phyloP scores from a whole-genome alignment of 2,888 invertebrate genomes.

The Tenthredo mesomela region DNA sequence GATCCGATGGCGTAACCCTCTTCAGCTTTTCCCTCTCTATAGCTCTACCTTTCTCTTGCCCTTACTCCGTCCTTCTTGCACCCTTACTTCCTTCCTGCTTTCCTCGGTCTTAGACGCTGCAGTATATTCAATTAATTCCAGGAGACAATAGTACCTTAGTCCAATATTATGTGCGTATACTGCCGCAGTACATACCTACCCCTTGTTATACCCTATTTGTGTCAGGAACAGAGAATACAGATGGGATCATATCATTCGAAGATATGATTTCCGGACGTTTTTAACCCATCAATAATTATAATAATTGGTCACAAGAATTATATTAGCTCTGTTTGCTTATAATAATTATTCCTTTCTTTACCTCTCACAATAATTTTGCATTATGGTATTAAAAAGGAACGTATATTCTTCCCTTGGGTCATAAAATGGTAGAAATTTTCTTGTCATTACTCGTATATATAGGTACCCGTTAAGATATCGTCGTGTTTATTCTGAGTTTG shows the following conservation, averaged over 20 bases:
- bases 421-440: not conserved
- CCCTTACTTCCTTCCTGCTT: slow-evolving; percentile 30
- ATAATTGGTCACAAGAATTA: not conserved
- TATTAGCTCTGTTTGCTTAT: not conserved
- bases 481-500: slow-evolving; percentile 44
- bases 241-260: slow-evolving; percentile 11
- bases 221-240: slow-evolving; percentile 19
- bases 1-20: slow-evolving; percentile 60
- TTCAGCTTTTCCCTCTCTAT: slow-evolving; percentile 53
- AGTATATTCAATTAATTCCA: slow-evolving; percentile 72
- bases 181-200: slow-evolving; percentile 6
- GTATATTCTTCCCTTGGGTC: not conserved
- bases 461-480: not conserved
- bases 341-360: slow-evolving; percentile 42
- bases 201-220: slow-evolving; percentile 46
- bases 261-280: not conserved
- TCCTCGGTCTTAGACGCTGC: slow-evolving; percentile 53
- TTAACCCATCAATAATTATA: slow-evolving; percentile 12
- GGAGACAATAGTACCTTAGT: slow-evolving; percentile 67
- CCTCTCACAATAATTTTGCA: not conserved
- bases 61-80: slow-evolving; percentile 49
- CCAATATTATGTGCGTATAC: slow-evolving; percentile 47
- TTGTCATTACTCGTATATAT: not conserved
- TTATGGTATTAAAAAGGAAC: not conserved
- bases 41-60: slow-evolving; percentile 52